A percentile compares a stretch with the other conserved stretches of the same genome.
Evolutionary conservation across 2,888 invertebrate genomes (phyloP).

Genomic region (Plutella xylostella): DNA sequence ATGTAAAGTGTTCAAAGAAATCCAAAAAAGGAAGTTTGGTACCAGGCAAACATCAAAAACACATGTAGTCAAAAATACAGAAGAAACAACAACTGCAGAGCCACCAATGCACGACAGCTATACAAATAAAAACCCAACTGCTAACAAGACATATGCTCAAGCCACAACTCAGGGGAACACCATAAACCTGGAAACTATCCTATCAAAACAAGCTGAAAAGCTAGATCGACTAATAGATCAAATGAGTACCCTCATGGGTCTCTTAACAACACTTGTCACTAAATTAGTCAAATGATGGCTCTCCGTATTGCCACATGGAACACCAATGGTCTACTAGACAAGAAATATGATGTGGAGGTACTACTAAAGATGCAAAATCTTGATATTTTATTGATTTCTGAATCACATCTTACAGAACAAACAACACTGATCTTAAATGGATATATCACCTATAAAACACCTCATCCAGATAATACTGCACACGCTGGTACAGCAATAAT

Average conservation of each 20-base stretch:
- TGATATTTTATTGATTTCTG: slow-evolving; percentile 10
- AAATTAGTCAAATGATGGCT: slow-evolving; percentile 9
- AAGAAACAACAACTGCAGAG: neutral
- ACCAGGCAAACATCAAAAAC: neutral
- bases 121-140: too few relatives aligned
- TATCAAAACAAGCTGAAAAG: slow-evolving; percentile 18
- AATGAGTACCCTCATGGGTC: slow-evolving; percentile 14
- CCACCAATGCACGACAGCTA: too few relatives aligned
- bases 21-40: neutral
- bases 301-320: slow-evolving; percentile 18
- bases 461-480: slow-evolving; percentile 11
- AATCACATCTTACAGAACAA: slow-evolving; percentile 5
- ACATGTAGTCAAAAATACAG: neutral
- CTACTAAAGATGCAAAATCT: slow-evolving; percentile 8
- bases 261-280: slow-evolving; percentile 14
- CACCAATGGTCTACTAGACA: slow-evolving; percentile 17
- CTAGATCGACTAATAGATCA: slow-evolving; percentile 16
- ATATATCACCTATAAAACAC: neutral
- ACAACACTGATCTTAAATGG: neutral
- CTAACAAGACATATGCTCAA: neutral
- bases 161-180: neutral
- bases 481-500: slow-evolving; percentile 14
- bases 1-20: neutral
- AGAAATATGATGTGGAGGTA: slow-evolving; percentile 13
- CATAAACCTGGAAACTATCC: slow-evolving; percentile 5